Evolutionary conservation across 2,113 vertebrate genomes (phyloP).

Genomic region (Aegotheles bennettii): DNA sequence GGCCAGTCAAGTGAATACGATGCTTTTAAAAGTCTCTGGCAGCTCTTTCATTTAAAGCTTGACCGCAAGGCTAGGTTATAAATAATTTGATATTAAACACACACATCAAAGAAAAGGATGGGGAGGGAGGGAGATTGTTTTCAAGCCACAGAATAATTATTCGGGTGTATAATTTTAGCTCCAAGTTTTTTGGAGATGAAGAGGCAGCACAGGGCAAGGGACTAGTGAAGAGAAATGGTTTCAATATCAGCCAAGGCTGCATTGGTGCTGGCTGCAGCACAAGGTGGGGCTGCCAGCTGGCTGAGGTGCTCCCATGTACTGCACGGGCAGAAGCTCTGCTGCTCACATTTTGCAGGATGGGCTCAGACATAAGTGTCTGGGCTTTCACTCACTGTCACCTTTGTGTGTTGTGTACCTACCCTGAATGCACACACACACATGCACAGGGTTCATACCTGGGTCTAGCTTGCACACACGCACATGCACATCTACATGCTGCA

Average conservation of each 20-base stretch:
- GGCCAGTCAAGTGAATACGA: constrained; percentile 11
- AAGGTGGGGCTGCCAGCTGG: constrained; percentile 45
- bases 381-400: neutral
- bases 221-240: constrained; percentile 42
- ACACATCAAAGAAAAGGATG: constrained; percentile 24
- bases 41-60: constrained; percentile 56
- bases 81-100: constrained; percentile 68
- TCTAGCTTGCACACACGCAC: neutral
- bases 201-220: neutral
- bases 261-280: constrained; percentile 14
- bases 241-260: constrained; percentile 31
- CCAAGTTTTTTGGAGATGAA: constrained; percentile 8
- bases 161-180: constrained; percentile 53
- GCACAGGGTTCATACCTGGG: neutral
- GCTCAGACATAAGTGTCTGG: neutral
- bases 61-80: constrained; percentile 36
- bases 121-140: constrained; percentile 37
- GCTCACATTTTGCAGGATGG: neutral
- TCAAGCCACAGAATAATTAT: constrained; percentile 57
- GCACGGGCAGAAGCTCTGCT: neutral
- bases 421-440: neutral
- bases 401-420: neutral
- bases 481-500: neutral
- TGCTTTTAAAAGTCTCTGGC: constrained; percentile 49
- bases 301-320: neutral